Conservation (phyloP, 2,888 invertebrate genomes). For the Acrocyrtus sp. region DNA sequence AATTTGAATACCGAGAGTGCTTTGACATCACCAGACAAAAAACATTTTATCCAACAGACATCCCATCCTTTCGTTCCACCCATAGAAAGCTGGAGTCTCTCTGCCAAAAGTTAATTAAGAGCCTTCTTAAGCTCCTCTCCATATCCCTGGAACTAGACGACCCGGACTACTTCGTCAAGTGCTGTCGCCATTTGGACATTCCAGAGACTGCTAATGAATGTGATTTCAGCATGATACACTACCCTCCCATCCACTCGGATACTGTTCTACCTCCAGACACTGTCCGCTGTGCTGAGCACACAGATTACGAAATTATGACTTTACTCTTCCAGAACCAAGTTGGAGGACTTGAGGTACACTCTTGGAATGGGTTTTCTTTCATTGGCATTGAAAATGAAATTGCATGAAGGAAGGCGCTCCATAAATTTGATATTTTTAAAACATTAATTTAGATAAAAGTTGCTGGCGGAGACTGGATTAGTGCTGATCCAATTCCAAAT, state of each 20-base stretch:
- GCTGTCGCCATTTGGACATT: conserved; percentile 74
- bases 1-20: conserved; percentile 76
- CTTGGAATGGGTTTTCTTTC: background rate
- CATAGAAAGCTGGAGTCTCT: conserved; percentile 75
- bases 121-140: conserved; percentile 70
- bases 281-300: conserved; percentile 75
- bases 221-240: conserved; percentile 77
- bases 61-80: conserved; percentile 75
- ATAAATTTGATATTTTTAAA: background rate
- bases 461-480: conserved; percentile 76
- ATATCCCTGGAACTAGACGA: conserved; percentile 48
- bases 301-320: conserved; percentile 81
- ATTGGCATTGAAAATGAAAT: too few species aligned
- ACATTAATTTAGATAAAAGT: conserved; percentile 71
- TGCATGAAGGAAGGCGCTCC: background rate
- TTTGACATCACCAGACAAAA: conserved; percentile 74
- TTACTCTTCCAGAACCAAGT: conserved; percentile 78
- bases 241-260: conserved; percentile 71
- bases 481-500: conserved; percentile 79
- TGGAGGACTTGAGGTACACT: conserved; percentile 75
- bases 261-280: conserved; percentile 67
- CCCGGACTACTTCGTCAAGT: conserved; percentile 72
- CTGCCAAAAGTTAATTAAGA: conserved; percentile 75
- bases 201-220: conserved; percentile 71
- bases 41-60: conserved; percentile 73